Percentiles rank a stretch among this genome's conserved stretches.
phyloP scores from a whole-genome alignment of 2,113 vertebrate species.

The Oxyura jamaicensis region DNA sequence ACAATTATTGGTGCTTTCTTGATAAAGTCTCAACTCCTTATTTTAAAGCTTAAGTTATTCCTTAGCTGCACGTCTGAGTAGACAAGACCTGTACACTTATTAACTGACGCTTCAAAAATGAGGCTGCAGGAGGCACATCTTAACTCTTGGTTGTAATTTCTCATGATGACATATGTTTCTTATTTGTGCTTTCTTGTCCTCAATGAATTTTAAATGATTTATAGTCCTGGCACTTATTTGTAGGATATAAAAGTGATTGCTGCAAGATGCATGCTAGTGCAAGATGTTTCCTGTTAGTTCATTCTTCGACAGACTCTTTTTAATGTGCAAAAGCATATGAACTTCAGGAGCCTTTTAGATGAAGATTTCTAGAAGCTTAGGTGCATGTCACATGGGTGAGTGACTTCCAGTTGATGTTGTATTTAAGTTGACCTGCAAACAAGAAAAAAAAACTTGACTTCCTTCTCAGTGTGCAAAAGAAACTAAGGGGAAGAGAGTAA shows the following conservation, averaged over 20 bases:
- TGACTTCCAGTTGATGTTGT: slow-evolving; percentile 37
- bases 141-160: slow-evolving; percentile 24
- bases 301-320: not conserved
- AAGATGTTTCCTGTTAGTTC: slow-evolving; percentile 10
- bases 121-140: slow-evolving; percentile 28
- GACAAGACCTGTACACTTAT: slow-evolving; percentile 77
- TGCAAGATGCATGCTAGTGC: slow-evolving; percentile 47
- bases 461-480: not conserved
- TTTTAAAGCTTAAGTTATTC: slow-evolving; percentile 59
- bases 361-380: slow-evolving; percentile 77
- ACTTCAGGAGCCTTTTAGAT: slow-evolving; percentile 67
- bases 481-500: not conserved
- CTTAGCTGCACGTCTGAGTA: slow-evolving; percentile 70
- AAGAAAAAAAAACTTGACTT: slow-evolving; percentile 29
- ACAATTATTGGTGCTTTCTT: slow-evolving; percentile 69
- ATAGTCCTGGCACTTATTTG: slow-evolving; percentile 11
- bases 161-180: not conserved
- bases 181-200: slow-evolving; percentile 46
- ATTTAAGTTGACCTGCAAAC: slow-evolving; percentile 71
- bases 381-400: slow-evolving; percentile 70
- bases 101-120: slow-evolving; percentile 60
- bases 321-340: slow-evolving; percentile 14
- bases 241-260: slow-evolving; percentile 16
- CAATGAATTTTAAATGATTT: slow-evolving; percentile 30
- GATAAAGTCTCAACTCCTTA: slow-evolving; percentile 67